Conservation (phyloP, 1,140 invertebrate genomes). For the Galleria mellonella region DNA sequence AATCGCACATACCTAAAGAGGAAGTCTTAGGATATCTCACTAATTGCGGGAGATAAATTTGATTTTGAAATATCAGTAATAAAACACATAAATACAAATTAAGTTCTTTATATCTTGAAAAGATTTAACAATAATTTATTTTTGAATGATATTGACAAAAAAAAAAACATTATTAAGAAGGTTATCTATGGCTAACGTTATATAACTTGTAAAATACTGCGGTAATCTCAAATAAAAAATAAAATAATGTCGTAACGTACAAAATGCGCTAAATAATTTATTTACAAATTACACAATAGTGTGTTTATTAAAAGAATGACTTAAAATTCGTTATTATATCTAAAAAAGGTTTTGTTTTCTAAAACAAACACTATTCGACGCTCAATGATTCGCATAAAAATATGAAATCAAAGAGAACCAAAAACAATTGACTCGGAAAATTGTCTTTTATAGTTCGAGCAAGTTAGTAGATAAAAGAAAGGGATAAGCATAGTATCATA, state of each 20-base stretch:
- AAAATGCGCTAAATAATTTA: conserved; percentile 18
- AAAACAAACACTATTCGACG: no score
- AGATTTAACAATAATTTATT: conserved; percentile 66
- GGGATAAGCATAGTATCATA: no score
- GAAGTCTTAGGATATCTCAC: no score
- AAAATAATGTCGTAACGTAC: conserved; percentile 11
- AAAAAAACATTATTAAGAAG: conserved; percentile 43
- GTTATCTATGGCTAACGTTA: conserved; percentile 38
- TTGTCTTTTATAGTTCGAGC: no score
- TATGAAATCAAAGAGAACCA: no score
- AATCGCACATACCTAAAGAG: no score
- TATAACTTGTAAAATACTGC: conserved; percentile 44
- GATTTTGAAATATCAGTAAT: conserved; percentile 10
- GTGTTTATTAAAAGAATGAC: conserved; percentile 1
- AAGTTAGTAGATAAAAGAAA: no score
- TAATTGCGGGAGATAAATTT: no score
- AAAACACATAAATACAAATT: conserved; percentile 52
- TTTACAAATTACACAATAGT: conserved; percentile 23
- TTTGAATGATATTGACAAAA: conserved; percentile 49
- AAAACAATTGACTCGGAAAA: no score
- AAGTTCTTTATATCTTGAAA: conserved; percentile 63
- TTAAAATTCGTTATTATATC: not conserved
- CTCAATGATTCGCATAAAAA: no score
- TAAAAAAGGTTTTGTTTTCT: no score
- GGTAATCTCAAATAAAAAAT: conserved; percentile 42